Percentiles rank a stretch among this genome's conserved stretches.
Evolutionary conservation across 2,113 vertebrate species (phyloP).

Genomic region (Sebastes schlegelii): DNA sequence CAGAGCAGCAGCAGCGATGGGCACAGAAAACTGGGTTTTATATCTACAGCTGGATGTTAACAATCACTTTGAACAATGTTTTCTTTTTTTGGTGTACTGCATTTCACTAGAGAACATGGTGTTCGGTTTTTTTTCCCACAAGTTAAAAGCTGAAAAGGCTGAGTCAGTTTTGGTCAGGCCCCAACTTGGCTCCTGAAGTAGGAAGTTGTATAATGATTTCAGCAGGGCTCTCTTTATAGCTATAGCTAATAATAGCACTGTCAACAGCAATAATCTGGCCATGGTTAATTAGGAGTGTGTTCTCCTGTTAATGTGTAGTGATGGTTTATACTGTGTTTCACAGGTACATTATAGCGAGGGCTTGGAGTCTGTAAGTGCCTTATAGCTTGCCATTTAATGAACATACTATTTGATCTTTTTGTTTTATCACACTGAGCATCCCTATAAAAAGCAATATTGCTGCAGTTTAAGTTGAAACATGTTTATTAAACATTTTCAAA

Average conservation of each 20-base stretch:
- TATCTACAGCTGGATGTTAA: slow-evolving; percentile 13
- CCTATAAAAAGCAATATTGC: too few relatives aligned
- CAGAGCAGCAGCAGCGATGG: slow-evolving; percentile 68
- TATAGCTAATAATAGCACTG: slow-evolving; percentile 1
- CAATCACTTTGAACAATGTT: neutral
- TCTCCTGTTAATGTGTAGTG: neutral
- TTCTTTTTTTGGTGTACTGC: neutral
- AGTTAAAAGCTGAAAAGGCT: neutral
- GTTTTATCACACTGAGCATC: too few relatives aligned
- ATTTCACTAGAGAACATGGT: neutral
- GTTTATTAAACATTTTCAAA: too few relatives aligned
- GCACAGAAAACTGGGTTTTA: slow-evolving; percentile 24
- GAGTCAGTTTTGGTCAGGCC: neutral
- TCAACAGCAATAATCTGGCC: slow-evolving; percentile 6
- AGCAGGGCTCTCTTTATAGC: neutral
- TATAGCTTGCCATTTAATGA: too few relatives aligned
- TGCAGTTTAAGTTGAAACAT: too few relatives aligned
- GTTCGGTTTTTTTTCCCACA: neutral
- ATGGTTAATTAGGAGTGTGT: neutral
- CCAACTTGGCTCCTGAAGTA: neutral
- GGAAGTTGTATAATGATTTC: neutral
- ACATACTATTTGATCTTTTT: too few relatives aligned
- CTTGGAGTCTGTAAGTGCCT: too few relatives aligned
- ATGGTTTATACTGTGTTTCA: too few relatives aligned
- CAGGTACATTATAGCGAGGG: too few relatives aligned